Evolutionary conservation across 2,888 invertebrate species (phyloP), one percentile per base, ranked within the genome.

Genomic region (Rhimphoctona megacephalus): DNA sequence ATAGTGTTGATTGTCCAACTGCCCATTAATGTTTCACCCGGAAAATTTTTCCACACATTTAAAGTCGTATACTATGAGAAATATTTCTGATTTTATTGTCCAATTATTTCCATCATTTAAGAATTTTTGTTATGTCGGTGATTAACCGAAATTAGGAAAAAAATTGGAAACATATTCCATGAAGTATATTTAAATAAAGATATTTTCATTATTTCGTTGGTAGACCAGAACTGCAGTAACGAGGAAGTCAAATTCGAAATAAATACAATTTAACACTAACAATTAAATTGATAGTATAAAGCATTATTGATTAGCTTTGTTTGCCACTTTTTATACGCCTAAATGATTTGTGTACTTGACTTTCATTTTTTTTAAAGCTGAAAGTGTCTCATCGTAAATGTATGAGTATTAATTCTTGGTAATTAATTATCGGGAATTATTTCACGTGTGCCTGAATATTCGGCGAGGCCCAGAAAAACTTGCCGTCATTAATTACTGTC

Each of bases 401-500:
- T 66, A 14, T 19, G 49, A 22, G 36, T 25, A 81, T 81, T 77
- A 77, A 66, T 67, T 36, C 49, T 1, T 49, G 66, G n/a, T 36
- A 39, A 79, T 79, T 79, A 79, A 79, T 79, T 69, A 67, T 67
- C 11, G 14, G 66, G 36, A 67, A 52, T 61, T 22, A 33, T 76
- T 39, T 25, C 69, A 49, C 46, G 70, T 70, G 76, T 22, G 67
- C 22, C n/a, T 67, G 78, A 49, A 69, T 19, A n/a, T 66, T 85
- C 64, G 43, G 17, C 80, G 6, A 46, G 39, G 22, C 69, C 54
- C 46, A 66, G 66, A 74, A 49, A 43, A 80, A 80, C 66, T 80
- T 73, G 49, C 76, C 70, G 76, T 76, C 80, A 54, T 83, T 83
- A 83, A 86, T 86, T 80, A 83, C 72, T 72, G 54, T 83, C 76